Evolutionary conservation across 2,888 invertebrate species (phyloP).

Genomic region (Spisula subtruncata): DNA sequence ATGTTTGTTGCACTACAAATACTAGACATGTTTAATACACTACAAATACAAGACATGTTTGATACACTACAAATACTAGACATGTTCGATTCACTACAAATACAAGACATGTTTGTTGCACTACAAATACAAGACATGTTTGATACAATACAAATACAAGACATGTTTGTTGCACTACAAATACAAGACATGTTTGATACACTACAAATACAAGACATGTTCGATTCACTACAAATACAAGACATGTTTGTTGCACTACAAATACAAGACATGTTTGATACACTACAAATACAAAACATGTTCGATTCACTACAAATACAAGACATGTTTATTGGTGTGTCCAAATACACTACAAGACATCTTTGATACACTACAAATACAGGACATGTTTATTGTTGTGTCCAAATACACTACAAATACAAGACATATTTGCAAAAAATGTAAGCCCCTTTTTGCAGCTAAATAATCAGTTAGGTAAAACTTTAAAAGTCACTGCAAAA

Average conservation of each 20-base stretch:
- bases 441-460: too few relatives aligned
- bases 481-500: too few relatives aligned
- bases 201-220: constrained; percentile 67
- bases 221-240: constrained; percentile 77
- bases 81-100: constrained; percentile 77
- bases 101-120: constrained; percentile 54
- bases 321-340: constrained; percentile 60
- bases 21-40: constrained; percentile 73
- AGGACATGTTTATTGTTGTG: constrained; percentile 60
- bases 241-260: constrained; percentile 74
- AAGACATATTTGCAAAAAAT: too few relatives aligned
- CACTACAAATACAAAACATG: constrained; percentile 68
- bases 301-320: constrained; percentile 77
- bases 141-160: constrained; percentile 76
- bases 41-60: constrained; percentile 53
- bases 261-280: constrained; percentile 60
- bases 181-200: constrained; percentile 62
- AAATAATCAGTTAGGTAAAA: too few relatives aligned
- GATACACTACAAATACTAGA: constrained; percentile 76
- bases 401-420: constrained; percentile 81
- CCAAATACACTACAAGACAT: constrained; percentile 85
- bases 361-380: too few relatives aligned
- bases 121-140: constrained; percentile 64
- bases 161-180: constrained; percentile 75
- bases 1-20: constrained; percentile 75